Conservation (phyloP, 2,888 invertebrate species). For the Halocaridina rubra region DNA sequence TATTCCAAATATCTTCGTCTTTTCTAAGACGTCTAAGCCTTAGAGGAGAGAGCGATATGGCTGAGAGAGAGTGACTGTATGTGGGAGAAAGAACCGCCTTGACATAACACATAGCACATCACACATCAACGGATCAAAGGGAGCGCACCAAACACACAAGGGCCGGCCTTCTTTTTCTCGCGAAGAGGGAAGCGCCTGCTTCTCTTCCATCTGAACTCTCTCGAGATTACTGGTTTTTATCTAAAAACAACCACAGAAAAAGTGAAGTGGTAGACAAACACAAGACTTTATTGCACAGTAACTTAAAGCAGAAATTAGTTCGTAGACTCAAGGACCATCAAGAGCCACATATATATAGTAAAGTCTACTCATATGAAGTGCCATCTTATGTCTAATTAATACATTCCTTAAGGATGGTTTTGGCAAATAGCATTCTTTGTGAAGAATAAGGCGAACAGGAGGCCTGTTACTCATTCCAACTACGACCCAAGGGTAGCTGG, state of each 20-base stretch:
- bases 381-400: constrained; percentile 50
- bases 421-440: constrained; percentile 36
- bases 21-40: background rate
- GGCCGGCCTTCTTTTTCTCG: constrained; percentile 24
- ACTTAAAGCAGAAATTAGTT: background rate
- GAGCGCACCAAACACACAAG: constrained; percentile 8
- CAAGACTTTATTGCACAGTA: background rate
- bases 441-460: constrained; percentile 31
- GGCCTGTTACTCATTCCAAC: constrained; percentile 14
- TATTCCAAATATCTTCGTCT: constrained; percentile 1
- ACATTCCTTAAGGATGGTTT: constrained; percentile 45
- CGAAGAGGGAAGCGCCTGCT: constrained; percentile 27
- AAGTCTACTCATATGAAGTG: too few species aligned
- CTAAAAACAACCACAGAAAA: constrained; percentile 10
- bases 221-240: constrained; percentile 1
- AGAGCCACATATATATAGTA: too few species aligned
- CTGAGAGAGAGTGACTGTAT: background rate
- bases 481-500: background rate
- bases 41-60: background rate
- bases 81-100: constrained; percentile 24
- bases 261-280: background rate
- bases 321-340: too few species aligned
- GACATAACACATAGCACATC: constrained; percentile 49
- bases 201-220: background rate
- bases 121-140: constrained; percentile 49